Base-by-base conservation (phyloP, 2,113 vertebrate genomes). In the Uria lomvia region DNA sequence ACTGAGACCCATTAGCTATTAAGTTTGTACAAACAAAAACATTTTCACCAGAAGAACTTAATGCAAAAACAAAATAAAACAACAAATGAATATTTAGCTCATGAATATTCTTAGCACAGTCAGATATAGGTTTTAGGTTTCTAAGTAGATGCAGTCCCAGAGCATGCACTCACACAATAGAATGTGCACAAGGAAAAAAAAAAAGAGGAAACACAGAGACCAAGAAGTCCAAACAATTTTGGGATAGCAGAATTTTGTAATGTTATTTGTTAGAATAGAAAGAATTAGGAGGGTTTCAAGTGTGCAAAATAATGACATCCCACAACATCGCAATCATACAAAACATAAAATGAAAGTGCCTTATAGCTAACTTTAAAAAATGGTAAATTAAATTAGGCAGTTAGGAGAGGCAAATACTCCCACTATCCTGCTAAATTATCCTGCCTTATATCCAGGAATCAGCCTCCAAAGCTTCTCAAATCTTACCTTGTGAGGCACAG, bases 381-480 rank as follows among this genome's bases (percentile, higher is more conserved):
- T 7, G 36, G 70, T 60, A 83, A 93, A 84, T 82, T 73, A 95
- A 92, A 96, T 96, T 93, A 82, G 62, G 29, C 62, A 47, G 70
- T 76, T 50, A 79, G 67, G 71, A 87, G 70, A 93, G 72, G 66
- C 50, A 91, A 90, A 92, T 92, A 83, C 56, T 94, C 38, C 77
- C 80, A 88, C 53, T 89, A 86, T 65, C 49, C 83, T 94, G 78
- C 52, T 91, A 88, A 95, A 95, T 92, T 94, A 96, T 90, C 81
- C 55, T 92, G 59, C 40, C 70, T 95, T 86, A 77, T 60, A 74
- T 66, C 38, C 24, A 96, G 68, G 86, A 92, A 90, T 53, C 66
- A 86, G 83, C 60, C 86, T 95, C 81, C 83, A 96, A 90, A 91
- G 47, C 78, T 95, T 94, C 97, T 96, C 71, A 79, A 56, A 91